Evolutionary conservation across 2,888 invertebrate genomes (phyloP), one percentile per base, ranked within the genome.

Genomic region (Apantesis nais): DNA sequence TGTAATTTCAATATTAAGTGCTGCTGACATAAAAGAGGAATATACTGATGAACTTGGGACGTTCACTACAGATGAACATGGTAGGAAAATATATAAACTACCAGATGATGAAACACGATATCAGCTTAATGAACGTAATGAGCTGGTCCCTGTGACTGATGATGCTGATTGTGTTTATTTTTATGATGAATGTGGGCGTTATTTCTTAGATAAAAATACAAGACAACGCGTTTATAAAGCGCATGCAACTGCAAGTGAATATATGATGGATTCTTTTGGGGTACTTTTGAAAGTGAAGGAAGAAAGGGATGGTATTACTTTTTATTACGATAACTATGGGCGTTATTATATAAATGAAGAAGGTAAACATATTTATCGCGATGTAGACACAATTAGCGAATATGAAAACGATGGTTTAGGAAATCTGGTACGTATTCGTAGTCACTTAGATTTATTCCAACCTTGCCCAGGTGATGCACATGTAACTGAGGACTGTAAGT

Each of bases 321-420:
- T 87, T 83, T 90, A 89, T 75, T 95, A 91, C 78, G 94, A 95
- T 80, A 92, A 86, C 75, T 95, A 83, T 78, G 95, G 95, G 22
- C 90, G 94, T 29, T 95, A 94, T 79, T 94, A 92, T 74, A 85
- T 93, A 39, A 87, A 94, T 76, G 80, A 80, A 1, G 84, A 89
- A 67, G 94, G 93, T n/a, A 93, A 91, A 83, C 90, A 89, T 80
- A 89, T 95, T 76, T 95, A 95, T 80, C 86, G 90, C 31, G 95
- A 95, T 31, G 78, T 77, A 68, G 94, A 93, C 81, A 71, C 89
- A 61, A 65, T 80, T 2, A 95, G 93, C 85, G 95, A 95, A 80
- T 95, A 93, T 76, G 94, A 95, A 86, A 91, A 90, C 75, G 95
- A 95, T 85, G 95, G 92, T 0, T 86, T 95, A 72, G 95, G 95